Base-by-base conservation (phyloP, 2,797 vertebrate genomes). In the Siniperca scherzeri region DNA sequence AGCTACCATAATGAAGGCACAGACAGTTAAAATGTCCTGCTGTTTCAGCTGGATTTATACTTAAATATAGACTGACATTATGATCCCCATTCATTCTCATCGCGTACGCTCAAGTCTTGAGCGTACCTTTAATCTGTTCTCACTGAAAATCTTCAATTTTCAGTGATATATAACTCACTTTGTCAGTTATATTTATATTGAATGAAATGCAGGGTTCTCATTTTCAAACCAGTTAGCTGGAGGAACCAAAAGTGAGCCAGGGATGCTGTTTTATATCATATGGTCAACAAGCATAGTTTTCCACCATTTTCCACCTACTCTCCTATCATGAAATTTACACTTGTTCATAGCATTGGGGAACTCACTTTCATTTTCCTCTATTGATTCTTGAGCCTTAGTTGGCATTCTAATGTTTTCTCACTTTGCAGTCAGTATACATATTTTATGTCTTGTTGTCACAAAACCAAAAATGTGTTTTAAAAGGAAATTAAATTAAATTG, bases 201-300 rank as follows among this genome's bases (percentile, higher is more conserved):
- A 74, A 69, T 64, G 46, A 48, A 69, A 70, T 25, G 48, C n/a
- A 19, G 17, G 48, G 30, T 70, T 61, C 12, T 68, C 33, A 66
- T 65, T 78, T 82, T 74, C 4, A 56, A 61, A 59, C 14, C 21
- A 74, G 44, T 66, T 78, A 77, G 77, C 84, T 36, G 60, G 46
- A 79, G 69, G 78, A 65, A 59, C 38, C 14, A 61, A 42, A 65
- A 40, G 33, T 73, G 25, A 52, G 27, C 33, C 27, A 21, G 62
- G 64, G 48, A 33, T 33, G n/a, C 62, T 70, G 21, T 75, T 74
- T 82, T 44, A 70, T 66, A 69, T 73, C 36, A 9, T 9, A 36
- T 52, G 55, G 65, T 64, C 64, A 81, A 22, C 19, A 78, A 81
- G 65, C 71, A 48, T 42, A 70, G 46, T 50, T 74, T 59, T 62